Conservation (phyloP, 2,797 vertebrate genomes). For the Heteromormyrus szaboi region DNA sequence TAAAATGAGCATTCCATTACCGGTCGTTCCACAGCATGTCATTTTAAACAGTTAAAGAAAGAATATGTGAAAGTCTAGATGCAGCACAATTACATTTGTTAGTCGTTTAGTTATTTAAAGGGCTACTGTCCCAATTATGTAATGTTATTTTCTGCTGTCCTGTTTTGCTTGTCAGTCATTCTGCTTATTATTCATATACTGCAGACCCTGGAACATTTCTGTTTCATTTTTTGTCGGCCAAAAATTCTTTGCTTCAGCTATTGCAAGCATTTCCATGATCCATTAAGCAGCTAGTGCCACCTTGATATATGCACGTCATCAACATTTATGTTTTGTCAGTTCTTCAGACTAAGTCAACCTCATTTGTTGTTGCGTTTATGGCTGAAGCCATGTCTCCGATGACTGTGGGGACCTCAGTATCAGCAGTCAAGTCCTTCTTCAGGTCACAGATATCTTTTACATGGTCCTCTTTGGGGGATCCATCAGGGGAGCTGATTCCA, state of each 20-base stretch:
- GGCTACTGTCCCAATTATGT: slow-evolving; percentile 51
- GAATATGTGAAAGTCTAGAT: slow-evolving; percentile 63
- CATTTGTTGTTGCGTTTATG: slow-evolving; percentile 50
- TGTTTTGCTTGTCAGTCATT: slow-evolving; percentile 29
- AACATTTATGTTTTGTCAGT: slow-evolving; percentile 30
- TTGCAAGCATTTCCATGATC: slow-evolving; percentile 47
- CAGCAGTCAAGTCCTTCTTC: slow-evolving; percentile 60
- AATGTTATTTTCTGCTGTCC: slow-evolving; percentile 37
- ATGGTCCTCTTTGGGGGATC: slow-evolving; percentile 45
- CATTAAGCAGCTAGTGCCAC: slow-evolving; percentile 43
- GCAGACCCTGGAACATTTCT: slow-evolving; percentile 39
- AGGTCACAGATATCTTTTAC: slow-evolving; percentile 53
- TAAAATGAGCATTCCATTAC: slow-evolving; percentile 59
- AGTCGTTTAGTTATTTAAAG: slow-evolving; percentile 48
- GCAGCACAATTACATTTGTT: slow-evolving; percentile 54
- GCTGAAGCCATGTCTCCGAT: slow-evolving; percentile 48
- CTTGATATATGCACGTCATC: slow-evolving; percentile 29
- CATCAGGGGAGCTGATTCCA: slow-evolving; percentile 46
- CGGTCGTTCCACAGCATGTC: slow-evolving; percentile 48
- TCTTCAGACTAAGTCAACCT: slow-evolving; percentile 51
- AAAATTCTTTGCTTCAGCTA: slow-evolving; percentile 54
- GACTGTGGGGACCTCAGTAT: slow-evolving; percentile 41
- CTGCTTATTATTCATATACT: slow-evolving; percentile 40
- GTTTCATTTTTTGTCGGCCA: slow-evolving; percentile 60
- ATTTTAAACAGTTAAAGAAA: slow-evolving; percentile 56